Percentiles rank a stretch among this genome's conserved stretches.
Conservation (phyloP, 2,113 vertebrate species). For the Ammodytes marinus region DNA sequence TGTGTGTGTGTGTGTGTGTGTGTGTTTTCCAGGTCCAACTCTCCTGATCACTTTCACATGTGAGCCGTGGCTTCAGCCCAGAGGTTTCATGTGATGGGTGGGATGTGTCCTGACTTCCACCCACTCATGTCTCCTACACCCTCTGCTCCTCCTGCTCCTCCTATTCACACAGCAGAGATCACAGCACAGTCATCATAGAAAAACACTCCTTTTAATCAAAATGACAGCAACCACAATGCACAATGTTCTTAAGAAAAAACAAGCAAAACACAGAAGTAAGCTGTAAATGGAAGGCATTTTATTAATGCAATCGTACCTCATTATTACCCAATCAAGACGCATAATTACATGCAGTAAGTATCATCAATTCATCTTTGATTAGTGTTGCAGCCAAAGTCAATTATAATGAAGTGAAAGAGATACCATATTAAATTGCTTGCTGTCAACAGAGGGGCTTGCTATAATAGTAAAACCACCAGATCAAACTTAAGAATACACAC, state of each 20-base stretch:
- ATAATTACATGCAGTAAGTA: too few relatives aligned
- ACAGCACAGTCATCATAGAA: conserved; percentile 2
- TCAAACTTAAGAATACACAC: not conserved
- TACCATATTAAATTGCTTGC: not conserved
- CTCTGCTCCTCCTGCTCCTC: conserved; percentile 14
- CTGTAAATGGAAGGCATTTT: not conserved
- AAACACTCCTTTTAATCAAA: not conserved
- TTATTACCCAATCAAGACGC: not conserved
- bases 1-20: conserved; percentile 11
- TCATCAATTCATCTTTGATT: not conserved
- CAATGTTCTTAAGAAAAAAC: not conserved
- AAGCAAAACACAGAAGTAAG: not conserved
- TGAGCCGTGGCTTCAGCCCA: conserved; percentile 60
- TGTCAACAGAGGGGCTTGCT: not conserved
- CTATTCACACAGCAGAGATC: not conserved
- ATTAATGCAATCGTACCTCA: not conserved
- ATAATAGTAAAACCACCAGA: not conserved
- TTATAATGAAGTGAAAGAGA: not conserved
- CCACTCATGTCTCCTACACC: conserved; percentile 18
- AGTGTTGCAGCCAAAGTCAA: not conserved
- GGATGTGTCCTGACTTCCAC: conserved; percentile 57
- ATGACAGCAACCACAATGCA: not conserved
- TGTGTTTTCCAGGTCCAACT: conserved; percentile 40
- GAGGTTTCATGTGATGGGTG: conserved; percentile 59
- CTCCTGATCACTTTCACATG: conserved; percentile 76